These are phyloP conservation scores for Atrichornis clamosus DNA, from an alignment of 2,113 vertebrate species.

Conservation along the genomic window DNA sequence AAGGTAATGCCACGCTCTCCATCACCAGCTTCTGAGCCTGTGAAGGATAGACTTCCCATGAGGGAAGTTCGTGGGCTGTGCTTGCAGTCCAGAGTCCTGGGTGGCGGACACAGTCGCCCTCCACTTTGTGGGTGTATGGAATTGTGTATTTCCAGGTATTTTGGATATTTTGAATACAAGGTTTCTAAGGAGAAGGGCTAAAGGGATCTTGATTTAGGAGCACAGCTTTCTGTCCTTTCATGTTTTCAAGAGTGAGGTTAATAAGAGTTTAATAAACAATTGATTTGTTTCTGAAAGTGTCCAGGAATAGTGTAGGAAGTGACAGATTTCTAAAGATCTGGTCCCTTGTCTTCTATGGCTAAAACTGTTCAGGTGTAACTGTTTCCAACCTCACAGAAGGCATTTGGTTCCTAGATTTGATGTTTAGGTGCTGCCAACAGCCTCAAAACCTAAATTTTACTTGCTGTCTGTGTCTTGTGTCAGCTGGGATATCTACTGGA, in stretches of 20 bases:
- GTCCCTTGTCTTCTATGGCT: background rate
- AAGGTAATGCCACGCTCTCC: background rate
- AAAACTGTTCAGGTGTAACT: background rate
- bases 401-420: background rate
- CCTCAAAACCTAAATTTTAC: background rate
- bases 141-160: background rate
- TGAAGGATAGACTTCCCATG: background rate
- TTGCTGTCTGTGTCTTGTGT: background rate
- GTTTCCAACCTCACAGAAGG: background rate
- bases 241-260: background rate
- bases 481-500: background rate
- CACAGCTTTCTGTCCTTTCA: background rate
- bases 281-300: background rate
- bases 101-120: background rate
- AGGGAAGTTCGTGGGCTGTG: background rate
- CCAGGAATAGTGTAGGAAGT: background rate
- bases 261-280: background rate
- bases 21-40: background rate
- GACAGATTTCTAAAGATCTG: background rate
- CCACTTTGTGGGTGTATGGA: background rate
- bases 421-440: background rate
- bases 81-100: background rate
- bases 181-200: background rate
- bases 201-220: background rate
- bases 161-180: background rate